Evolutionary conservation across 2,113 vertebrate species (phyloP).

Genomic region (Formicarius rufipectus): DNA sequence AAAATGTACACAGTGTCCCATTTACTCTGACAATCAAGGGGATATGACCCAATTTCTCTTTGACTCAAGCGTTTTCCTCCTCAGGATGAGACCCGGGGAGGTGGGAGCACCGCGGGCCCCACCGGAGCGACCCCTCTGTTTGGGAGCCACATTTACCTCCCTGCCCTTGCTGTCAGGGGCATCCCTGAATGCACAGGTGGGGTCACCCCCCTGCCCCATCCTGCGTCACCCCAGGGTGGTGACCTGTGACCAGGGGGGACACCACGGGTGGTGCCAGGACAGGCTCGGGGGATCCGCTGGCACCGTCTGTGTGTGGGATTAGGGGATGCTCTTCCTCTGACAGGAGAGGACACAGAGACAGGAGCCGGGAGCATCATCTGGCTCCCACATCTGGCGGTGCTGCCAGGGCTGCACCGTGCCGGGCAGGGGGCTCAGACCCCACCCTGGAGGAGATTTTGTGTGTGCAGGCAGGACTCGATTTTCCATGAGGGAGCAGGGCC

Average conservation of each 20-base stretch:
- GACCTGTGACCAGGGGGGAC: neutral
- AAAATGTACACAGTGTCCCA: slow-evolving; percentile 63
- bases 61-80: neutral
- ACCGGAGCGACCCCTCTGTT: neutral
- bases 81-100: neutral
- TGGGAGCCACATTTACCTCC: neutral
- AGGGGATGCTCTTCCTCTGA: neutral
- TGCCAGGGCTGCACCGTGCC: neutral
- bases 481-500: neutral
- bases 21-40: slow-evolving; percentile 57
- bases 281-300: neutral
- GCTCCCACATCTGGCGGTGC: neutral
- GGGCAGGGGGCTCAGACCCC: neutral
- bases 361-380: neutral
- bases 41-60: slow-evolving; percentile 65
- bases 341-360: neutral
- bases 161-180: neutral
- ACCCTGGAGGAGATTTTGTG: neutral
- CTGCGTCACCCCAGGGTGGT: accelerated
- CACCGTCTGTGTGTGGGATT: neutral
- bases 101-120: accelerated
- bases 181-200: accelerated
- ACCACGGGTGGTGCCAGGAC: neutral
- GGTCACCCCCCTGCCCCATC: neutral
- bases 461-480: neutral